Percentiles rank a stretch among this genome's conserved stretches.
Evolutionary conservation across 1,140 invertebrate species (phyloP).

Genomic region (Polypedilum vanderplanki): DNA sequence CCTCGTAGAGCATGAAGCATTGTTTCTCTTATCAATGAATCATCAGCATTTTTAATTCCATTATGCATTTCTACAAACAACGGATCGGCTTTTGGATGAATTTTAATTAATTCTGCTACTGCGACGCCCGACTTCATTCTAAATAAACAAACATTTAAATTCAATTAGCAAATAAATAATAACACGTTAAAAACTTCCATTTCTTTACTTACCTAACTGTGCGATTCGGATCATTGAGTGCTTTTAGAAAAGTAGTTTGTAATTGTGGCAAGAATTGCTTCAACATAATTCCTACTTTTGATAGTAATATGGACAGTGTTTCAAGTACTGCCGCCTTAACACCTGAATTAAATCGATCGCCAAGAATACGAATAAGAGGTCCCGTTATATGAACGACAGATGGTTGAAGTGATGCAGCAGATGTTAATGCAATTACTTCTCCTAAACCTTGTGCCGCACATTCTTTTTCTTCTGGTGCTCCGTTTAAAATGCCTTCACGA

Average conservation of each 20-base stretch:
- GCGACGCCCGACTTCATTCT: slow-evolving; percentile 82
- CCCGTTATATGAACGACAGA: slow-evolving; percentile 96
- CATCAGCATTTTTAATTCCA: slow-evolving; percentile 75
- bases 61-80: slow-evolving; percentile 86
- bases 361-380: slow-evolving; percentile 92
- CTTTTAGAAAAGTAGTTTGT: slow-evolving; percentile 95
- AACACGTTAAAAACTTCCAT: too few relatives aligned
- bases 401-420: slow-evolving; percentile 77
- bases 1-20: slow-evolving; percentile 83
- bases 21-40: slow-evolving; percentile 79
- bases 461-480: slow-evolving; percentile 90
- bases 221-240: slow-evolving; percentile 80
- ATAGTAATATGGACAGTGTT: slow-evolving; percentile 83
- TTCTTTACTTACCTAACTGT: slow-evolving; percentile 51
- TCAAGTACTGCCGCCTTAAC: slow-evolving; percentile 95
- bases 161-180: too few relatives aligned
- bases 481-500: slow-evolving; percentile 92
- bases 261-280: slow-evolving; percentile 97
- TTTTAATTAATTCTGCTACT: slow-evolving; percentile 79
- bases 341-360: slow-evolving; percentile 86
- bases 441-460: slow-evolving; percentile 88
- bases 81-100: slow-evolving; percentile 81
- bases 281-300: slow-evolving; percentile 84
- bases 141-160: too few relatives aligned
- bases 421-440: slow-evolving; percentile 84